Conservation (phyloP, 2,888 invertebrate genomes). For the Arctia plantaginis region DNA sequence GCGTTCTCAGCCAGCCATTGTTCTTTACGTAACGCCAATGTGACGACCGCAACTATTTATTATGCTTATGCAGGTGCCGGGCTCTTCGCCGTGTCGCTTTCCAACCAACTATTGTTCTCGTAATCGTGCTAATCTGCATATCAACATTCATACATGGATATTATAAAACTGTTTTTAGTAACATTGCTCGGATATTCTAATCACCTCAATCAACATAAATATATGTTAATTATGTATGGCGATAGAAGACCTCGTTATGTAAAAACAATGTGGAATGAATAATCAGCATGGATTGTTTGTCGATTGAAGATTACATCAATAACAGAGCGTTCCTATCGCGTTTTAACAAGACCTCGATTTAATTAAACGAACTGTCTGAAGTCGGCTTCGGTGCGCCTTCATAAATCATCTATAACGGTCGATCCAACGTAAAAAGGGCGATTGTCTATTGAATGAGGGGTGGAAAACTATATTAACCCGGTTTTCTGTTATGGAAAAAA, state of each 20-base stretch:
- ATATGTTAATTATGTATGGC: conserved; percentile 34
- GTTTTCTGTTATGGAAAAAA: conserved; percentile 25
- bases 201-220: conserved; percentile 43
- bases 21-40: conserved; percentile 80
- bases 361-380: conserved; percentile 50
- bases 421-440: conserved; percentile 59
- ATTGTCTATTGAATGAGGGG: conserved; percentile 54
- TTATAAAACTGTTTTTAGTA: conserved; percentile 50
- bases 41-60: conserved; percentile 65
- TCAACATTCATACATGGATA: conserved; percentile 52
- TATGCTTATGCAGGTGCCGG: conserved; percentile 71
- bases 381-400: conserved; percentile 43
- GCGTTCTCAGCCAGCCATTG: conserved; percentile 81
- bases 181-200: conserved; percentile 42
- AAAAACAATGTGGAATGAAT: conserved; percentile 30
- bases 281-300: conserved; percentile 40
- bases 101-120: conserved; percentile 72
- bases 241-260: conserved; percentile 37
- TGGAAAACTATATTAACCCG: conserved; percentile 45
- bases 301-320: conserved; percentile 40
- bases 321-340: conserved; percentile 28
- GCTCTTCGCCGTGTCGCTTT: conserved; percentile 74
- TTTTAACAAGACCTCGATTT: conserved; percentile 43
- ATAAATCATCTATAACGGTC: conserved; percentile 64
- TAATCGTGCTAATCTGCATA: conserved; percentile 63